A percentile compares a stretch with the other conserved stretches of the same genome.
phyloP scores from a whole-genome alignment of 2,797 vertebrate genomes.

The Macropodus opercularis region DNA sequence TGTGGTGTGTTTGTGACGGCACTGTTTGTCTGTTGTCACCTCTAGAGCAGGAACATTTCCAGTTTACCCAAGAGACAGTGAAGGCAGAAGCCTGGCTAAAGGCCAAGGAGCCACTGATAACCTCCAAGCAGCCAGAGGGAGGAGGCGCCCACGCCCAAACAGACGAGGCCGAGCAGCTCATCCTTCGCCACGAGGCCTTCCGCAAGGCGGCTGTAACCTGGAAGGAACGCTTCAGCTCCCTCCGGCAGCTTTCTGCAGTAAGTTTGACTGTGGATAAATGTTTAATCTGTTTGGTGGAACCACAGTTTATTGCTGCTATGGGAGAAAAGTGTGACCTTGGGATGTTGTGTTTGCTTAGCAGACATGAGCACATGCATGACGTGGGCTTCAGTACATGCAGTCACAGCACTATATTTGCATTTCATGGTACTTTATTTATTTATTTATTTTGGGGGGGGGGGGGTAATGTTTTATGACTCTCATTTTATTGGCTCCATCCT shows the following conservation, averaged over 20 bases:
- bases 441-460: too few relatives aligned
- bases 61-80: conserved; percentile 89
- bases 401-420: conserved; percentile 32
- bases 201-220: conserved; percentile 92
- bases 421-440: conserved; percentile 23
- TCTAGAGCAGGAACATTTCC: conserved; percentile 89
- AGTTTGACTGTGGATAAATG: conserved; percentile 75
- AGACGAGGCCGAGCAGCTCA: conserved; percentile 94
- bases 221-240: conserved; percentile 93
- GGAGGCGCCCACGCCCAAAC: conserved; percentile 81
- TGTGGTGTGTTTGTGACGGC: conserved; percentile 22
- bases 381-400: conserved; percentile 43
- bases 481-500: conserved; percentile 17
- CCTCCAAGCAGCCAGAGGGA: conserved; percentile 75
- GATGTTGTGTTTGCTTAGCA: conserved; percentile 56
- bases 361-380: conserved; percentile 53
- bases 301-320: conserved; percentile 57
- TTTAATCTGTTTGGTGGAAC: conserved; percentile 67
- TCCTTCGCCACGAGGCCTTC: conserved; percentile 94
- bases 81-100: conserved; percentile 91
- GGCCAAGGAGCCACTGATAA: conserved; percentile 89
- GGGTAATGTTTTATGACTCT: conserved; percentile 2
- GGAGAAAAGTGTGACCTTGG: conserved; percentile 48
- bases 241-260: conserved; percentile 90
- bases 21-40: conserved; percentile 45